Conservation (phyloP, 1,140 invertebrate genomes). For the Microplitis mediator region DNA sequence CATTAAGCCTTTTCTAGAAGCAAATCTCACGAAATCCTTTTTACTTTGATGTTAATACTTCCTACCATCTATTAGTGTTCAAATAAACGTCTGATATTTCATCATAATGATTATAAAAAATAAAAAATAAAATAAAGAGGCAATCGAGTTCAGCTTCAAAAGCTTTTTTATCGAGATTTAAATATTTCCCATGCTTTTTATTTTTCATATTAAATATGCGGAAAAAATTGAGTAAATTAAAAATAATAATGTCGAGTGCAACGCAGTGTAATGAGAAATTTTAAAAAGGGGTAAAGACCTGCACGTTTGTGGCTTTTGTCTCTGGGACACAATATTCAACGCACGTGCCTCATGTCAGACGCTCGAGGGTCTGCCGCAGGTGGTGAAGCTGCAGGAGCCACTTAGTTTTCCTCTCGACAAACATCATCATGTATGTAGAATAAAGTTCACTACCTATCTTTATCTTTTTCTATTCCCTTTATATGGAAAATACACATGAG, state of each 20-base stretch:
- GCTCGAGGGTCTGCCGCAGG: conserved; percentile 3
- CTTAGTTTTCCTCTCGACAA: conserved; percentile 11
- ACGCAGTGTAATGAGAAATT: neutral
- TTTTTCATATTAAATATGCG: neutral
- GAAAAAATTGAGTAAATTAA: neutral
- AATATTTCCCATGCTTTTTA: neutral
- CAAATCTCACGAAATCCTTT: conserved; percentile 4
- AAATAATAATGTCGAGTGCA: neutral
- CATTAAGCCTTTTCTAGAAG: neutral
- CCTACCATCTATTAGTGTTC: no score
- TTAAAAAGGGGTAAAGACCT: neutral
- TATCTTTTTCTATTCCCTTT: neutral
- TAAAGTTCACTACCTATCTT: neutral
- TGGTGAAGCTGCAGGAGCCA: conserved; percentile 17
- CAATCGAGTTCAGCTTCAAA: no score
- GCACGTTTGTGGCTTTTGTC: conserved; percentile 6
- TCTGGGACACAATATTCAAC: conserved; percentile 12
- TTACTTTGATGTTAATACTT: neutral
- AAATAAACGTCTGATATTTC: no score
- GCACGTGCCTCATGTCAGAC: conserved; percentile 6
- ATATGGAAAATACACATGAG: neutral
- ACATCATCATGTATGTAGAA: neutral
- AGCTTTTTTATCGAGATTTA: neutral
- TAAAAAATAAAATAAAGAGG: no score
- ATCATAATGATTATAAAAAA: no score